Percentiles rank a stretch among this genome's conserved stretches.
Evolutionary conservation across 2,113 vertebrate genomes (phyloP).

Genomic region (Siphamia tubifer): DNA sequence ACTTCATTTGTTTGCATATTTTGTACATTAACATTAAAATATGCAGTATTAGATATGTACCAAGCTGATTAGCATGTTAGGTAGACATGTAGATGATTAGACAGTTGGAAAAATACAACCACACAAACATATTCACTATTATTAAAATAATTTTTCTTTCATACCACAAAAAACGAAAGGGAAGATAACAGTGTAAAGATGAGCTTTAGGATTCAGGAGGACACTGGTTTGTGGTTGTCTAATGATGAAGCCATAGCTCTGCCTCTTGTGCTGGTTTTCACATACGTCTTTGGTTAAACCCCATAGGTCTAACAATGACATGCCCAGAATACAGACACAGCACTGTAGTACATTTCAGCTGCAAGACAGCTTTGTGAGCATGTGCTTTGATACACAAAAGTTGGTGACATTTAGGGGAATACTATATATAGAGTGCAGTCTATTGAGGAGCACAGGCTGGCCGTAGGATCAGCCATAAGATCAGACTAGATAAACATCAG

Average conservation of each 20-base stretch:
- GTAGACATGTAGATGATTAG: too few relatives aligned
- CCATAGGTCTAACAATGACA: neutral
- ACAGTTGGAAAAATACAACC: too few relatives aligned
- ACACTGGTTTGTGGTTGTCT: too few relatives aligned
- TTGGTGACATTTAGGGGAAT: slow-evolving; percentile 51
- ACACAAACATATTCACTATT: too few relatives aligned
- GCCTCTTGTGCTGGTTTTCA: neutral
- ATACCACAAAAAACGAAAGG: too few relatives aligned
- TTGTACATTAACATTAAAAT: too few relatives aligned
- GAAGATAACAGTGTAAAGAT: too few relatives aligned
- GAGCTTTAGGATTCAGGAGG: too few relatives aligned
- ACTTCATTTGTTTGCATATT: too few relatives aligned
- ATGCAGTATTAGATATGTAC: too few relatives aligned
- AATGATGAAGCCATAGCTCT: neutral
- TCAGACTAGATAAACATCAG: slow-evolving; percentile 61
- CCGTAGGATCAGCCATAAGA: slow-evolving; percentile 42
- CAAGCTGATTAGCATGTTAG: too few relatives aligned
- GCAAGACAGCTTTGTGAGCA: neutral
- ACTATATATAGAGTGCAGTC: slow-evolving; percentile 37
- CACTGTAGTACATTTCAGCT: neutral
- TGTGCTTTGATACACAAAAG: slow-evolving; percentile 11
- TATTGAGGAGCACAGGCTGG: slow-evolving; percentile 27
- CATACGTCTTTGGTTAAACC: neutral
- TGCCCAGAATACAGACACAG: neutral
- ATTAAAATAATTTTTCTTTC: too few relatives aligned